Evolutionary conservation across 2,888 invertebrate species (phyloP), one percentile per base, ranked within the genome.

Genomic region (Caenorhabditis virilis): DNA sequence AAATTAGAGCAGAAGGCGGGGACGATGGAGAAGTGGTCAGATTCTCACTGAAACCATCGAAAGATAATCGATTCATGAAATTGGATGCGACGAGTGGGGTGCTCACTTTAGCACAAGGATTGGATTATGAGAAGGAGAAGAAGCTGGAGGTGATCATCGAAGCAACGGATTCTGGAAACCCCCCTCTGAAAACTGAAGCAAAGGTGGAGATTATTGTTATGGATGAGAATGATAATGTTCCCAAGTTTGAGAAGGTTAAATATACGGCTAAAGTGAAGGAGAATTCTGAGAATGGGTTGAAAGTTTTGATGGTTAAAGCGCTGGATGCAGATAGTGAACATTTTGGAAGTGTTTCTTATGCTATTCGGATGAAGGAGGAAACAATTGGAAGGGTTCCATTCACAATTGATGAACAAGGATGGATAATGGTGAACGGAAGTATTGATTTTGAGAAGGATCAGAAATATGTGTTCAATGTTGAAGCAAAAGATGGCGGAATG

Each of bases 261-360:
- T 81, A 79, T 57, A 53, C 57, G 6, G 72, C 66, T 18, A 61
- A 47, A 13, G 53, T 82, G 9, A 53, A 54, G 20, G 82, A 82
- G 55, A 72, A 73, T 41, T 48, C 73, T 15, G 54, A 66, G 9
- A 47, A 60, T 18, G 82, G 82, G 36, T 65, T 76, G 1, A 69
- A 69, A 16, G 60, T 82, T 6, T 18, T 74, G 7, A 69, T 64
- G 47, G 89, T 95, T 61, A 89, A 88, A 78, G 91, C 93, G 0
- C 86, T 87, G 57, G 95, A 97, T 85, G 88, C 87, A 1, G 97
- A 97, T 86, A 90, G 91, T 38, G 90, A 92, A 79, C 87, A 90
- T 47, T 91, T 95, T 86, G 90, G 91, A 25, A 87, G 91, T 74
- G 87, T 95, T 59, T 88, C 90, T 77, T 95, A 90, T 47, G 45